Evolutionary conservation across 2,113 vertebrate genomes (phyloP), one percentile per base, ranked within the genome.

Genomic region (Vidua chalybeata): DNA sequence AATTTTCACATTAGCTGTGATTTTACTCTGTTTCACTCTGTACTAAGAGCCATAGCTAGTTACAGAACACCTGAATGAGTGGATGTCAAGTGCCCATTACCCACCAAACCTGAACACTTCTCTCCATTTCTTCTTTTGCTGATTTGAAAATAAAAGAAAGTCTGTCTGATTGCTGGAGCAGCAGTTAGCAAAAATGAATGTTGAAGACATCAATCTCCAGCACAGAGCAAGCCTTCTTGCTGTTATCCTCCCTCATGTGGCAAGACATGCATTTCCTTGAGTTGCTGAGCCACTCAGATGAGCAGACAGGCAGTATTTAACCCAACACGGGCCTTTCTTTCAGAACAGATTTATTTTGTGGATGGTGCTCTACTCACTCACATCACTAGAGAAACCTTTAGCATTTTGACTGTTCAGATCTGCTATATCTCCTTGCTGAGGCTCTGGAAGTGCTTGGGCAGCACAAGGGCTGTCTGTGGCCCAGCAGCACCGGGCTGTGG

Each of bases 111-210:
- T 28, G 35, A 74, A 87, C 28, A 26, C 5, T 73, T 66, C 7
- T 76, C 31, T 39, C 45, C 19, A 3, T 84, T 89, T 77, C 19
- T 89, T 91, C 68, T 91, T 77, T n/a, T 55, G 41, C 24, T 35
- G 19, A 59, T 88, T 61, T 90, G 67, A 58, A 94, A 93, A 83
- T 30, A 58, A 83, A 89, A 91, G 22, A 55, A 51, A 71, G 15
- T 16, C 20, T 87, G 13, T 56, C 55, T 84, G 37, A 58, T 61
- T 79, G 89, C 56, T 91, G 54, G 45, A 87, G 51, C 13, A 46
- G 58, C 16, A 27, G 7, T 81, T 74, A 67, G 49, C 24, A 88
- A 89, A 92, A 83, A 46, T 16, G 19, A 67, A 41, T 10, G 14
- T 5, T 41, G 67, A n/a, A 76, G 83, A 31, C 16, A 23, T 45